phyloP scores from a whole-genome alignment of 2,888 invertebrate species.

The Chloroclysta siterata region DNA sequence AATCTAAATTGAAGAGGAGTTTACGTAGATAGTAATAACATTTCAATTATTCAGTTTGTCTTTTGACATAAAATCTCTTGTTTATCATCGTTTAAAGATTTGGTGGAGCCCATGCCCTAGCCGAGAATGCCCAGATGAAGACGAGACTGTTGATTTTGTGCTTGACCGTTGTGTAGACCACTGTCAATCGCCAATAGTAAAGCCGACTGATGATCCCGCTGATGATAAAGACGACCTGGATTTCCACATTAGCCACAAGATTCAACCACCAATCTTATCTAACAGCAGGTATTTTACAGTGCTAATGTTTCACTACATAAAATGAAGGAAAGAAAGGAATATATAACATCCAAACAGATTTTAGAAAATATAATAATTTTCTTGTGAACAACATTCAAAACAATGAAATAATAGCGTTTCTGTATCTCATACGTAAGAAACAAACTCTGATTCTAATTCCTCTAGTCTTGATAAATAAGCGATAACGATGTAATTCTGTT shows the following conservation, averaged over 20 bases:
- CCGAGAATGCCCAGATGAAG: conserved; percentile 90
- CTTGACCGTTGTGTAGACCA: conserved; percentile 90
- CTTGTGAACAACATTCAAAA: neutral
- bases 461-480: conserved; percentile 52
- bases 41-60: neutral
- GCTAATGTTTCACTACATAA: neutral
- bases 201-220: conserved; percentile 67
- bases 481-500: conserved; percentile 47
- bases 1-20: neutral
- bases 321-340: too few species aligned
- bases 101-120: conserved; percentile 94
- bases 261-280: conserved; percentile 71
- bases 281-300: conserved; percentile 60
- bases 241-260: conserved; percentile 82
- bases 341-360: neutral
- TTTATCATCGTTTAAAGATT: conserved; percentile 74
- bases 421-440: conserved; percentile 22
- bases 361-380: neutral
- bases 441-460: conserved; percentile 34
- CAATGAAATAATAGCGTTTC: conserved; percentile 6
- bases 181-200: conserved; percentile 84
- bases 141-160: conserved; percentile 89
- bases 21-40: too few species aligned
- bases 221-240: conserved; percentile 82
- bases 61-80: neutral